Base-by-base conservation (phyloP, 2,113 vertebrate species). In the Sialia sialis region DNA sequence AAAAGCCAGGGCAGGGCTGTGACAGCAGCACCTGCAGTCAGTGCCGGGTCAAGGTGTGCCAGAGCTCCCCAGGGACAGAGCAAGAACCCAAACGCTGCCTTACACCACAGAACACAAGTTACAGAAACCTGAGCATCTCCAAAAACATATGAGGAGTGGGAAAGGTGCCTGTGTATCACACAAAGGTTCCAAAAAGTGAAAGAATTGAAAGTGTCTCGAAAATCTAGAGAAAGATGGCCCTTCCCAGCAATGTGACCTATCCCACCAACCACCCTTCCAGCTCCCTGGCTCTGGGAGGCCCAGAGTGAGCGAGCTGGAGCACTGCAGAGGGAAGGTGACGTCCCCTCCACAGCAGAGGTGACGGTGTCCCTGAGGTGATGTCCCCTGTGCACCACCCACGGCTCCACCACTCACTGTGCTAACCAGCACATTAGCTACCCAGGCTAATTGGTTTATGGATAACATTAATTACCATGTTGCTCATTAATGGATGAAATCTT, bases 401-500 rank as follows among this genome's bases (percentile, higher is more conserved):
- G 92, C 89, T 81, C 95, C 91, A 97, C 98, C 96, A 94, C 98
- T 98, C 96, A 87, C 90, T 41, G 94, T 19, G 87, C 97, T 98
- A 97, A 98, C 98, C 93, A 97, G 98, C 93, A 93, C 96, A 97
- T 98, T 96, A 98, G 97, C 97, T 97, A 97, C 97, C 98, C 94
- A 67, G 98, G 98, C 98, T 99, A 99, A 99, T 98, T 98, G 98
- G 98, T 99, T 99, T 99, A 98, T 98, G 98, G 99, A 98, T 99
- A 99, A 99, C 99, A 99, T 99, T 99, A 99, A 99, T 99, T 99
- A 99, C 99, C 98, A 98, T 98, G 98, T 98, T 99, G 98, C 99
- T 99, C 99, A 99, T 99, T 99, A 99, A 99, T 99, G 98, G 98
- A 98, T 98, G 98, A 99, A 99, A 99, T 98, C 98, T 99, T 99